A percentile compares a stretch with the other conserved stretches of the same genome.
phyloP scores from a whole-genome alignment of 1,140 invertebrate genomes.

The Eciton burchellii region DNA sequence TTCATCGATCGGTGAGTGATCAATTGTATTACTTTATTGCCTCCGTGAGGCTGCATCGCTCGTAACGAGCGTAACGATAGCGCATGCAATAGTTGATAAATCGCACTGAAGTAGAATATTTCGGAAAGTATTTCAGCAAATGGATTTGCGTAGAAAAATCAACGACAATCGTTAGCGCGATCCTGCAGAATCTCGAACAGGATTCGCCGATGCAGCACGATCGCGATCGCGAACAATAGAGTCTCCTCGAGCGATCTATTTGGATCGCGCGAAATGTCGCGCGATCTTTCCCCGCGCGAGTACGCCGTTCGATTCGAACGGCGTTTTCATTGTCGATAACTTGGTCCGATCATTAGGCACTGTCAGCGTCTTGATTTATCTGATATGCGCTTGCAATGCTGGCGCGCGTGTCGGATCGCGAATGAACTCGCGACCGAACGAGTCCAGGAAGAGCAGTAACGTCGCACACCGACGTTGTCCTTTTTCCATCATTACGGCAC shows the following conservation, averaged over 20 bases:
- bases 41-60: no score
- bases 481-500: slow-evolving; percentile 49
- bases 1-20: no score
- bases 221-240: slow-evolving; percentile 14
- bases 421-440: slow-evolving; percentile 1
- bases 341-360: background rate
- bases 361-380: slow-evolving; percentile 48
- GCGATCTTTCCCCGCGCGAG: background rate
- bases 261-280: no score
- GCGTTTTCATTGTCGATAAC: slow-evolving; percentile 27
- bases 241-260: background rate
- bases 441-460: slow-evolving; percentile 50
- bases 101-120: no score
- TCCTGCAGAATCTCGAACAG: no score
- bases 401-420: slow-evolving; percentile 9
- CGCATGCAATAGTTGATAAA: no score
- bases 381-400: slow-evolving; percentile 4
- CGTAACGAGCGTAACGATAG: no score
- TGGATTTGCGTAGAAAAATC: no score
- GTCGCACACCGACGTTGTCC: slow-evolving; percentile 8
- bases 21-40: no score
- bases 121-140: no score
- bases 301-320: background rate
- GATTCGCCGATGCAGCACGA: background rate
- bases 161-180: no score